phyloP scores from a whole-genome alignment of 2,888 invertebrate species.

The Gandaritis pyraliata region DNA sequence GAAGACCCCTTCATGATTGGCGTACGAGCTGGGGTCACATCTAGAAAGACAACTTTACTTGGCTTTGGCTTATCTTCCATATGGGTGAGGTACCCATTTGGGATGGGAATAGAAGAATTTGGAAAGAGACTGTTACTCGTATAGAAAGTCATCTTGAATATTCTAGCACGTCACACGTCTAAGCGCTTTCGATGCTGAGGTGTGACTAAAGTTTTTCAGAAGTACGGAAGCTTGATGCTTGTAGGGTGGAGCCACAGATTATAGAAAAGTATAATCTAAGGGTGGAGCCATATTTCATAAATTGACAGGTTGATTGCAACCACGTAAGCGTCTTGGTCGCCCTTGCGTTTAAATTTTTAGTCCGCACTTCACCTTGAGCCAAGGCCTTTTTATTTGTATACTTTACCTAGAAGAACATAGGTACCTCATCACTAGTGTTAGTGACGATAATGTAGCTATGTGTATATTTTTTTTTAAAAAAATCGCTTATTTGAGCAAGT shows the following conservation, averaged over 20 bases:
- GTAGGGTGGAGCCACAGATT: constrained; percentile 49
- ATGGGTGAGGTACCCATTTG: constrained; percentile 67
- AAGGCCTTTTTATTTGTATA: constrained; percentile 22
- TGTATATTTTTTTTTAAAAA: too few relatives aligned
- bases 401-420: neutral
- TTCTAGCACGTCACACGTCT: constrained; percentile 28
- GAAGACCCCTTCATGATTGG: constrained; percentile 59
- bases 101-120: constrained; percentile 52
- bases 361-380: constrained; percentile 67
- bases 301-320: constrained; percentile 74
- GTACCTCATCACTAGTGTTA: too few relatives aligned
- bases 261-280: too few relatives aligned
- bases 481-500: too few relatives aligned
- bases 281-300: constrained; percentile 62
- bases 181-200: constrained; percentile 41
- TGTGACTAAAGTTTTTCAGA: constrained; percentile 50
- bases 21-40: constrained; percentile 69
- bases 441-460: too few relatives aligned
- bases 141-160: constrained; percentile 64
- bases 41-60: constrained; percentile 69
- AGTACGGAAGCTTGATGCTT: constrained; percentile 53
- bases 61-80: constrained; percentile 58
- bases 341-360: constrained; percentile 69
- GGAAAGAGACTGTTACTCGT: constrained; percentile 60
- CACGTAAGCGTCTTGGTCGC: constrained; percentile 58